These are phyloP conservation scores for Gambusia holbrooki DNA, from an alignment of 2,113 vertebrate genomes.

Conservation along the genomic window DNA sequence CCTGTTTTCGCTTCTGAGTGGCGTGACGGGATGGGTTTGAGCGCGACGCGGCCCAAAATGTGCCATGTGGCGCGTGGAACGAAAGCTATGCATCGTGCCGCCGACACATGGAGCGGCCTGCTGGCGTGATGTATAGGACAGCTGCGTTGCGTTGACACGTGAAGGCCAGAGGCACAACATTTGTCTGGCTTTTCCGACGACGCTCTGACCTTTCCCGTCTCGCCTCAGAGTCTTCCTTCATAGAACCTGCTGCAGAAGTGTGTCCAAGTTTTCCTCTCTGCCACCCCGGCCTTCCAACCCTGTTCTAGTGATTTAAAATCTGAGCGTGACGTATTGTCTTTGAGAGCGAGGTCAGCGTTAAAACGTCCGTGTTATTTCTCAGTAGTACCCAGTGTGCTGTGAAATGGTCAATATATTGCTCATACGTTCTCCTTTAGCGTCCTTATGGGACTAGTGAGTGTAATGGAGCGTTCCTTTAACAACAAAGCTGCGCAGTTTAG, in stretches of 20 bases:
- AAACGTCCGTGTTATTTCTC: neutral
- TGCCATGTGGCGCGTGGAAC: conserved; percentile 8
- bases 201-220: conserved; percentile 24
- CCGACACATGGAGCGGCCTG: conserved; percentile 13
- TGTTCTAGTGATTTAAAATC: conserved; percentile 1
- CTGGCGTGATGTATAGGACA: conserved; percentile 45
- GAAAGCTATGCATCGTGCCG: conserved; percentile 20
- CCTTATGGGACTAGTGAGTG: conserved; percentile 17
- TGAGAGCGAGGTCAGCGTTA: neutral
- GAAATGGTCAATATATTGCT: conserved; percentile 28
- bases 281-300: conserved; percentile 36
- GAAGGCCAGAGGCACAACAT: conserved; percentile 29
- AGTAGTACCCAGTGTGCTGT: neutral
- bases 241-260: neutral
- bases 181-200: neutral
- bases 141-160: conserved; percentile 35
- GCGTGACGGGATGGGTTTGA: conserved; percentile 5
- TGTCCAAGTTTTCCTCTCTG: conserved; percentile 6
- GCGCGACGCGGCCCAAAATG: conserved; percentile 21
- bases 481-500: conserved; percentile 28
- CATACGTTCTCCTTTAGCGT: conserved; percentile 5
- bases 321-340: neutral
- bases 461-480: conserved; percentile 27
- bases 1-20: conserved; percentile 6
- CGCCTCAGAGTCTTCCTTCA: neutral